Evolutionary conservation across 2,797 vertebrate species (phyloP).

Genomic region (Lacerta viridis): DNA sequence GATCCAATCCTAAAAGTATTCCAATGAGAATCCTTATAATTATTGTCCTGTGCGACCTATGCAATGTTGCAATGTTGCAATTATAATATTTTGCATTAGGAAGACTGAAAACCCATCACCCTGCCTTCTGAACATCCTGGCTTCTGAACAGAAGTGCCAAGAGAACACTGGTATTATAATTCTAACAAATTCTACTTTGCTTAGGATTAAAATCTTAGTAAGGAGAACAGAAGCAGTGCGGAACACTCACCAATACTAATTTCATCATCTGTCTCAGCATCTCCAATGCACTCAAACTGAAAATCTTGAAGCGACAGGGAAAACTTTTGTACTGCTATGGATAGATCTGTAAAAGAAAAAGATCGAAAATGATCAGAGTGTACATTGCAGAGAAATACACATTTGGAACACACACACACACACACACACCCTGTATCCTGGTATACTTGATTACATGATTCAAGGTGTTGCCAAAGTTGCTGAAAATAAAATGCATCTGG

Average conservation of each 20-base stretch:
- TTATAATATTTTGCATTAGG: neutral
- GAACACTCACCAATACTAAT: slow-evolving; percentile 92
- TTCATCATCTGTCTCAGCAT: slow-evolving; percentile 98
- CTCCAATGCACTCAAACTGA: slow-evolving; percentile 98
- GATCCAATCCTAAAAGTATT: neutral
- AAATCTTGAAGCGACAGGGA: slow-evolving; percentile 97
- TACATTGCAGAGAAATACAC: neutral
- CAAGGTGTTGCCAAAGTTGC: neutral
- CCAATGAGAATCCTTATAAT: neutral
- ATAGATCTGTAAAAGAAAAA: slow-evolving; percentile 86
- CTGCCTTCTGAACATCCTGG: neutral
- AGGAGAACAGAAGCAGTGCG: neutral
- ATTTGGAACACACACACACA: neutral
- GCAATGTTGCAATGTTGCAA: no score
- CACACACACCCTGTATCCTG: neutral
- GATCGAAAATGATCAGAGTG: slow-evolving; percentile 2
- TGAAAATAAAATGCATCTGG: neutral
- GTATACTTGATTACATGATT: neutral
- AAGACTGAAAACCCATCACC: neutral
- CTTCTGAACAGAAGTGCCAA: neutral
- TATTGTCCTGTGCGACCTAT: neutral
- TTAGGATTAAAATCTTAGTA: neutral
- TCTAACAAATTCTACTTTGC: neutral
- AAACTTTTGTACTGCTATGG: slow-evolving; percentile 96
- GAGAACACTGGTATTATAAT: neutral